Percentiles rank a stretch among this genome's conserved stretches.
Evolutionary conservation across 2,888 invertebrate genomes (phyloP).

Genomic region (Calliopum simillimum): DNA sequence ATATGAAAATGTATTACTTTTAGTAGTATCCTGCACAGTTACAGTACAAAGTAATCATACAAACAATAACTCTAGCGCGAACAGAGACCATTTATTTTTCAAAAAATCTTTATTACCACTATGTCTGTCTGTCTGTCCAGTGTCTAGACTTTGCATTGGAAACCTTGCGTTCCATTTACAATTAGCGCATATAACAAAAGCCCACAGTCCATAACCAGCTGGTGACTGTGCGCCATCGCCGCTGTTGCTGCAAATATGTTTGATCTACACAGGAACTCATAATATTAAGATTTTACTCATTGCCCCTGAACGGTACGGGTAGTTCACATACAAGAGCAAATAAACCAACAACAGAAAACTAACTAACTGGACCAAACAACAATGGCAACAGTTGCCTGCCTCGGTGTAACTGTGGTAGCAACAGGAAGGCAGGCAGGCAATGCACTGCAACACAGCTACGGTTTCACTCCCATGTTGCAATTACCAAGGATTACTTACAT

Average conservation of each 20-base stretch:
- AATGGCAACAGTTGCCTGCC: conserved; percentile 7
- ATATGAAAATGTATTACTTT: too few species aligned
- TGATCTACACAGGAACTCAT: conserved; percentile 28
- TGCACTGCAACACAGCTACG: not conserved
- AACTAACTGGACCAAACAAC: not conserved
- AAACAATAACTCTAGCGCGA: too few species aligned
- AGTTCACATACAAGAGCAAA: conserved; percentile 15
- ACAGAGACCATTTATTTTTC: too few species aligned
- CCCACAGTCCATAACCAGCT: not conserved
- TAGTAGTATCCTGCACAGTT: too few species aligned
- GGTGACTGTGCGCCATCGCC: not conserved
- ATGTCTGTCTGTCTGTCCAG: too few species aligned
- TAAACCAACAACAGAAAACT: conserved; percentile 18
- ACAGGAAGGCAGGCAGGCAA: too few species aligned
- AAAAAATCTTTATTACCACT: too few species aligned
- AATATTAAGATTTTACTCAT: conserved; percentile 13
- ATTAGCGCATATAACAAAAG: not conserved
- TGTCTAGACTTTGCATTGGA: too few species aligned
- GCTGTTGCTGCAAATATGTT: conserved; percentile 22
- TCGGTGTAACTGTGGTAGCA: not conserved
- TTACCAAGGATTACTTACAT: conserved; percentile 16
- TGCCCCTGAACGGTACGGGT: not conserved
- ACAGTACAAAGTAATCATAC: too few species aligned
- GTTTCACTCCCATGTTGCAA: not conserved
- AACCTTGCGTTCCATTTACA: not conserved